Evolutionary conservation across 2,888 invertebrate species (phyloP).

Genomic region (Macrosiphum euphorbiae): DNA sequence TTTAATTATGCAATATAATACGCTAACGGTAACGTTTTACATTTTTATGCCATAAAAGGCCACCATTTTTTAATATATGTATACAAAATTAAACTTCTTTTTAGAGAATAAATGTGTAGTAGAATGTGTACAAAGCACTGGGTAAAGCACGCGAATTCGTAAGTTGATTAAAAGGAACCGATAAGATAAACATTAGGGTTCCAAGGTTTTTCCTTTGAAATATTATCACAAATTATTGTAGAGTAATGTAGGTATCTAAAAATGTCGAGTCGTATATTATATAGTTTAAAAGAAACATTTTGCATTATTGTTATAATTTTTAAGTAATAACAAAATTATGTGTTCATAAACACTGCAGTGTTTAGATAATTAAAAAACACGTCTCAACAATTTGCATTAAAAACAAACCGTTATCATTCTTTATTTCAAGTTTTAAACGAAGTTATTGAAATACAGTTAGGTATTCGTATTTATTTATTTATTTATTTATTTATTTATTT

Average conservation of each 20-base stretch:
- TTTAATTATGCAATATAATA: neutral
- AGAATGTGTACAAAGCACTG: neutral
- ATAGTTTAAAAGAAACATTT: neutral
- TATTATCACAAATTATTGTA: neutral
- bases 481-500: neutral
- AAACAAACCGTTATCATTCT: neutral
- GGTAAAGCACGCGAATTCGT: neutral
- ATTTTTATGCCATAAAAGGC: neutral
- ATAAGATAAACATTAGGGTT: conserved; percentile 5
- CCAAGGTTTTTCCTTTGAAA: neutral
- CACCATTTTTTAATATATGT: neutral
- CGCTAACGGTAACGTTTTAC: neutral
- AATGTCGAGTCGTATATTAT: neutral
- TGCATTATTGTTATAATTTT: neutral
- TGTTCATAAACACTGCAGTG: too few relatives aligned
- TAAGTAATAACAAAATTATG: neutral
- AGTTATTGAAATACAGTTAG: neutral
- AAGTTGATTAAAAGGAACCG: conserved; percentile 25
- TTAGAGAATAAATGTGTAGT: neutral
- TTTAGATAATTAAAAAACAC: neutral
- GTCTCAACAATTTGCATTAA: neutral
- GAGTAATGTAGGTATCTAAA: neutral
- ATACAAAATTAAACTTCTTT: neutral
- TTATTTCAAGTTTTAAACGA: too few relatives aligned
- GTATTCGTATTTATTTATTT: neutral